phyloP scores from a whole-genome alignment of 1,140 invertebrate species.

The Heliothis subflexa region DNA sequence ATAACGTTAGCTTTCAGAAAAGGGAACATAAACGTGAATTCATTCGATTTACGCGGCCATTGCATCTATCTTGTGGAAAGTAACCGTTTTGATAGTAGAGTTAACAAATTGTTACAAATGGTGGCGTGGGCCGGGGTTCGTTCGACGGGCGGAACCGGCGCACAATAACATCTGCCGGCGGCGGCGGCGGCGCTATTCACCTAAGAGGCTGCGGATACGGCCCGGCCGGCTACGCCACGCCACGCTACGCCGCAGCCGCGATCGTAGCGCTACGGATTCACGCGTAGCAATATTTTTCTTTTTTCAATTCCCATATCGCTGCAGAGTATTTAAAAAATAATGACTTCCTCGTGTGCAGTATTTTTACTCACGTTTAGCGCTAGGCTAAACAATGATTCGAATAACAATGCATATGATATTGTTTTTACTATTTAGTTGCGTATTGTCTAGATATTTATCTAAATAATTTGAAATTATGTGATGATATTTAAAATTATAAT shows the following conservation, averaged over 20 bases:
- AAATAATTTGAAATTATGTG: no score
- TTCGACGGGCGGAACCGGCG: constrained; percentile 45
- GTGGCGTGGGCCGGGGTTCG: constrained; percentile 44
- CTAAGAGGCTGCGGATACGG: constrained; percentile 21
- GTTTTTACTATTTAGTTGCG: background rate
- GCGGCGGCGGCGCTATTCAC: constrained; percentile 35
- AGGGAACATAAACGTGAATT: constrained; percentile 35
- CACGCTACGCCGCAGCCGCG: background rate
- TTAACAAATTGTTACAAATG: constrained; percentile 68
- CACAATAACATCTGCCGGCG: constrained; percentile 48
- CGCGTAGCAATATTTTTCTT: constrained; percentile 18
- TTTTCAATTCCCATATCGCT: constrained; percentile 7
- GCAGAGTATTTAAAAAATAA: constrained; percentile 34
- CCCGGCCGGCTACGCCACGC: background rate
- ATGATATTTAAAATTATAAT: no score
- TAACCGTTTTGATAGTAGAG: constrained; percentile 43
- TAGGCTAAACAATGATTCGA: background rate
- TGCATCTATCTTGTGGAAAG: constrained; percentile 44
- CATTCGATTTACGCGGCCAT: constrained; percentile 43
- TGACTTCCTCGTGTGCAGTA: constrained; percentile 26
- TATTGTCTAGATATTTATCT: background rate
- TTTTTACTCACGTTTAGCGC: constrained; percentile 12
- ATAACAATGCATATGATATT: background rate
- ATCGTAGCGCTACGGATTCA: background rate
- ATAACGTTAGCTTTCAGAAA: constrained; percentile 10